Evolutionary conservation across 2,797 vertebrate species (phyloP).

Genomic region (Meda fulgida): DNA sequence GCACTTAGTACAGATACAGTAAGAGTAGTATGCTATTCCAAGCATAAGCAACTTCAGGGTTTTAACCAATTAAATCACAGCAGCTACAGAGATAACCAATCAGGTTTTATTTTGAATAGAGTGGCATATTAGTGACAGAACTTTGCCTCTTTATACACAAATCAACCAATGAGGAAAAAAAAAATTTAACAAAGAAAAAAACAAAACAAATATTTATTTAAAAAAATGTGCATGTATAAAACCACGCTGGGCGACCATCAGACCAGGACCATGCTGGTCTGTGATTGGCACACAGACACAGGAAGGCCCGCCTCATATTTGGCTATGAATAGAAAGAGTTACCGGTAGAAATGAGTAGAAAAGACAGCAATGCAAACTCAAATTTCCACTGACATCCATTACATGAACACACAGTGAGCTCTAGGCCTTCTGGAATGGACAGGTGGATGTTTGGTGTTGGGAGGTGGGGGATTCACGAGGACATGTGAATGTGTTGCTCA

Average conservation of each 20-base stretch:
- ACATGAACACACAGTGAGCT: constrained; percentile 52
- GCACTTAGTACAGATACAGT: background rate
- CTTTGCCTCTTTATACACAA: constrained; percentile 79
- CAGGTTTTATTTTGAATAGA: constrained; percentile 86
- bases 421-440: constrained; percentile 42
- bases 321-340: constrained; percentile 56
- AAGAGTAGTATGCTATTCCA: background rate
- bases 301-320: constrained; percentile 58
- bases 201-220: no score
- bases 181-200: constrained; percentile 77
- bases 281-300: constrained; percentile 70
- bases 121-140: constrained; percentile 87
- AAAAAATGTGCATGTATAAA: constrained; percentile 89
- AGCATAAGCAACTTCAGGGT: background rate
- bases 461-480: constrained; percentile 25
- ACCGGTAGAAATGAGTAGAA: constrained; percentile 60
- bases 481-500: constrained; percentile 42
- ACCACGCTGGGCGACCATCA: constrained; percentile 80
- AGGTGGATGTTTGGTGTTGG: constrained; percentile 31
- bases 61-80: constrained; percentile 58
- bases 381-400: constrained; percentile 66
- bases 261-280: constrained; percentile 80
- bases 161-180: constrained; percentile 78
- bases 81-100: constrained; percentile 73
- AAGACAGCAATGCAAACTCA: constrained; percentile 63